These are phyloP conservation scores for Cairina moschata DNA, from an alignment of 2,113 vertebrate genomes.

Conservation along the genomic window DNA sequence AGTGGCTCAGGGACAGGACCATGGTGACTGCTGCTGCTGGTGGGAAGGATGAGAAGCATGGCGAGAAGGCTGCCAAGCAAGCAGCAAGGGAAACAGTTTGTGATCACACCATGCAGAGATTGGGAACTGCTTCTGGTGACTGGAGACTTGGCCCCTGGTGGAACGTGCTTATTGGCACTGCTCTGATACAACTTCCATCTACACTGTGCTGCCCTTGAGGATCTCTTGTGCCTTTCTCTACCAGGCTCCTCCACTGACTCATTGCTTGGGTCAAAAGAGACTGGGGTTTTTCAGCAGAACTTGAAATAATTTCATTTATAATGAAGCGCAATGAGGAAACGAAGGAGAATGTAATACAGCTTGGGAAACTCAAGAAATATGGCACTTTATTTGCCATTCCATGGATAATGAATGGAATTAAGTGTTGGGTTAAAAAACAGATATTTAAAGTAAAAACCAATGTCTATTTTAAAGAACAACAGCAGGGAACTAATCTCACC, in stretches of 20 bases:
- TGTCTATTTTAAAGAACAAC: not conserved
- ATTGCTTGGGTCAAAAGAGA: not conserved
- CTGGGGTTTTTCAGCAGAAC: not conserved
- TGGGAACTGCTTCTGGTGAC: not conserved
- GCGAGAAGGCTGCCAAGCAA: not conserved
- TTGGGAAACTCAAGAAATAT: not conserved
- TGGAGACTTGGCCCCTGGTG: not conserved
- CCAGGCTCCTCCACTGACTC: rapidly evolving
- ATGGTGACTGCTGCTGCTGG: not conserved
- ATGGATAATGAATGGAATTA: not conserved
- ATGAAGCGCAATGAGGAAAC: not conserved
- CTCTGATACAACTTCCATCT: not conserved
- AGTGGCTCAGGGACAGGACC: not conserved
- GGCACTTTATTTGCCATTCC: not conserved
- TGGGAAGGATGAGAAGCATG: not conserved
- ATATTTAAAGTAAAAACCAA: not conserved
- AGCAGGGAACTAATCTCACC: not conserved
- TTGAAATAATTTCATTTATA: not conserved
- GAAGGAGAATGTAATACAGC: not conserved
- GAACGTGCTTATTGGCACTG: not conserved
- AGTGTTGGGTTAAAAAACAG: not conserved
- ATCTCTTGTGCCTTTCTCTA: not conserved
- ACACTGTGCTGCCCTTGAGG: not conserved
- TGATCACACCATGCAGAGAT: not conserved
- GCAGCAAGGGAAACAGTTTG: not conserved